These are phyloP conservation scores for Epinephelus fuscoguttatus DNA, from an alignment of 2,113 vertebrate species.

Conservation along the genomic window DNA sequence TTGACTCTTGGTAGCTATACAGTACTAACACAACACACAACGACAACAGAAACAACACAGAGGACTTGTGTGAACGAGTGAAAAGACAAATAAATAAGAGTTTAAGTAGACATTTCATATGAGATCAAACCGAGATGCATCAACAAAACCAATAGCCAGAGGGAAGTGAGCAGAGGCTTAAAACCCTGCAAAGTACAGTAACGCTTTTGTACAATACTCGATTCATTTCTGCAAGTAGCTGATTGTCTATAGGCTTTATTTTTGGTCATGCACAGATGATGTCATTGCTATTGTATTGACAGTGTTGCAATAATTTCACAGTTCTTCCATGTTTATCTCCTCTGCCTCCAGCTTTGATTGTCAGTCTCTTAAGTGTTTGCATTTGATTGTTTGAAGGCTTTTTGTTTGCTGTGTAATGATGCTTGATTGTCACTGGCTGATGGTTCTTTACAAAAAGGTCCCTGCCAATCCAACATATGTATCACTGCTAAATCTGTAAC, in stretches of 20 bases:
- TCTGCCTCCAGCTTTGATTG: slow-evolving; percentile 66
- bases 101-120: slow-evolving; percentile 59
- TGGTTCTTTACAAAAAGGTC: slow-evolving; percentile 23
- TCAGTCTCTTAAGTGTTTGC: slow-evolving; percentile 46
- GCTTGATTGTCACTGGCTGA: slow-evolving; percentile 73
- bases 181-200: slow-evolving; percentile 53
- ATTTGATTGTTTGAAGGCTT: slow-evolving; percentile 29
- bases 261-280: slow-evolving; percentile 71
- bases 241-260: slow-evolving; percentile 74
- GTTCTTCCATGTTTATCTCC: slow-evolving; percentile 21
- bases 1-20: slow-evolving; percentile 80
- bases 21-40: slow-evolving; percentile 75
- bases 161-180: slow-evolving; percentile 62
- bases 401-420: slow-evolving; percentile 37
- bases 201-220: slow-evolving; percentile 58
- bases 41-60: slow-evolving; percentile 74
- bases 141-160: slow-evolving; percentile 59
- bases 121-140: slow-evolving; percentile 64
- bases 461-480: not conserved
- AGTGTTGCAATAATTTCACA: slow-evolving; percentile 54
- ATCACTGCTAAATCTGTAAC: slow-evolving; percentile 2
- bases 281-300: slow-evolving; percentile 45
- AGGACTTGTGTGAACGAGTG: slow-evolving; percentile 76
- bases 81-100: slow-evolving; percentile 81
- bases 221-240: slow-evolving; percentile 57